Base-by-base conservation (phyloP, 2,113 vertebrate species). In the Sardina pilchardus region DNA sequence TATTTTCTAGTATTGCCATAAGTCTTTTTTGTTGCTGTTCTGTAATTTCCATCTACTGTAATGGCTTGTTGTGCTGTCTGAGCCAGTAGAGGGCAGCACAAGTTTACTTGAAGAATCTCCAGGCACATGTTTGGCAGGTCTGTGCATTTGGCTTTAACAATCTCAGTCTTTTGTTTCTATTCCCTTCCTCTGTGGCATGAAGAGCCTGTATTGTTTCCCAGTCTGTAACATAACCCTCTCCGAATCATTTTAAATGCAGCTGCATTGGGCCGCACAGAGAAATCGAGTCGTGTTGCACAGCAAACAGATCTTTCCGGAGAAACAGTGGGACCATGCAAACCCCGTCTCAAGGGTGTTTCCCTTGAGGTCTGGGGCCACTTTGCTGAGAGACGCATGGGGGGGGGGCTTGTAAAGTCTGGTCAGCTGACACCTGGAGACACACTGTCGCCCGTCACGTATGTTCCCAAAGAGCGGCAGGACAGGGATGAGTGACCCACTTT, bases 21-120 rank as follows among this genome's bases (percentile, higher is more conserved):
- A 9, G 24, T 63, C 4, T 1, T 71, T 71, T 71, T 30, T 3
- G 34, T 10, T 34, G 36, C 67, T 6, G 12, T 16, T 30, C 7
- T 9, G 30, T 34, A 2, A 30, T 71, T 12, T 34, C 10, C 7
- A 6, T 34, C 30, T 8, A 9, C 34, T 30, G 34, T 8, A 9
- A 71, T 30, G 34, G 67, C 8, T 71, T 71, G n/a, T 30, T 71
- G 12, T 71, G 0, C 8, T 71, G 67, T 75, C 0, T 36, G 36
- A 75, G 36, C 67, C 94, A 92, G 80, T 39, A 91, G 95, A 91
- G 90, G 84, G 93, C n/a, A 89, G 89, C 88, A 93, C 85, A 90
- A 71, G 10, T 84, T 85, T 75, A 86, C 24, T 86, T 90, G 90
- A 84, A 39, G 80, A 85, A 34, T 75, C 3, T 36, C 10, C 6